Percentiles rank a stretch among this genome's conserved stretches.
These are phyloP conservation scores for Mimas tiliae DNA, from an alignment of 2,888 invertebrate species.

Conservation along the genomic window DNA sequence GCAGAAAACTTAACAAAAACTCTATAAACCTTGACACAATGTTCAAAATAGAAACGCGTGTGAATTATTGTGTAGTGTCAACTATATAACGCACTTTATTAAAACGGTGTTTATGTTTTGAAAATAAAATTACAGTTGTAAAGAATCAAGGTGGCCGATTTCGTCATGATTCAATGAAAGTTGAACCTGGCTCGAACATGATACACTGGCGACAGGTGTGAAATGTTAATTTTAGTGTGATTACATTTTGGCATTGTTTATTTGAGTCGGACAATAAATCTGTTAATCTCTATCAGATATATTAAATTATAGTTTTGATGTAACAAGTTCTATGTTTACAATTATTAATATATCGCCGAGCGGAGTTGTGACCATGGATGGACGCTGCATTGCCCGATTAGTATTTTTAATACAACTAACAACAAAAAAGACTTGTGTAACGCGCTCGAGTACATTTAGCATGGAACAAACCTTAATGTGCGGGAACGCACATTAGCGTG, in stretches of 20 bases:
- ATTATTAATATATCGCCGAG: neutral
- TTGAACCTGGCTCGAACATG: neutral
- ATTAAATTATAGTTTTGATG: neutral
- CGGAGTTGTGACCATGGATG: neutral
- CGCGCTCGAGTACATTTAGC: no score
- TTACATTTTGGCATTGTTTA: constrained; percentile 5
- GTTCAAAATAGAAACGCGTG: constrained; percentile 11
- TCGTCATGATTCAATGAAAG: constrained; percentile 13
- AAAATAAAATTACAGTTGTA: constrained; percentile 6
- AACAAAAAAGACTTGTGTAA: no score
- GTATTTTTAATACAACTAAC: neutral
- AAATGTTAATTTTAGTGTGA: neutral
- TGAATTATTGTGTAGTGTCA: neutral
- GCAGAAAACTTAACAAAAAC: neutral
- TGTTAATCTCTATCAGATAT: neutral
- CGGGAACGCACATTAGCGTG: no score
- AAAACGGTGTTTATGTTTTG: neutral
- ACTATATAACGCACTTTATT: neutral
- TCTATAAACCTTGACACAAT: constrained; percentile 11
- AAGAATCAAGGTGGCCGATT: neutral
- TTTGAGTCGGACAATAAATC: neutral
- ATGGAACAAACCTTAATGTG: no score
- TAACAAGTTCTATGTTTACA: neutral
- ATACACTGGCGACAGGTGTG: neutral
- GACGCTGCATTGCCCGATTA: neutral